Evolutionary conservation across 2,113 vertebrate genomes (phyloP).

Genomic region (Onychorhynchus coronatus): DNA sequence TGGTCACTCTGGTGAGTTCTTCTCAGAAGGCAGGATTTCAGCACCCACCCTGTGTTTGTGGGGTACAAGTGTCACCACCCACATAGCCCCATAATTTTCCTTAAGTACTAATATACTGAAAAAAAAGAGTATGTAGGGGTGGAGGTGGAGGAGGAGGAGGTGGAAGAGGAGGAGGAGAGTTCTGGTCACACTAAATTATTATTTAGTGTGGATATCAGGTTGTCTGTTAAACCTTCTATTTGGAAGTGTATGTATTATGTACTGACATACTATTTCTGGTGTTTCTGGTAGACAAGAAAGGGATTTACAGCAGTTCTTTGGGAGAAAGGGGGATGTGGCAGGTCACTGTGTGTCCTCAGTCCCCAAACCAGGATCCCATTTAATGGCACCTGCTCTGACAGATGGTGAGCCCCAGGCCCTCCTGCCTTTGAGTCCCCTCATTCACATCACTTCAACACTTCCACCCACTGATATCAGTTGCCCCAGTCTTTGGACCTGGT

Average conservation of each 20-base stretch:
- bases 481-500: neutral
- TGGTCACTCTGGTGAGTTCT: neutral
- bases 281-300: neutral
- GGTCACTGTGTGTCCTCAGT: neutral
- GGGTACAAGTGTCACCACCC: neutral
- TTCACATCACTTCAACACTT: neutral
- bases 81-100: neutral
- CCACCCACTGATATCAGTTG: neutral
- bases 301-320: neutral
- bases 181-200: neutral
- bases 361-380: neutral
- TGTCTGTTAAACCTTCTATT: neutral
- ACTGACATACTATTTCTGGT: neutral
- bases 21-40: conserved; percentile 6
- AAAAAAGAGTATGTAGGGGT: neutral
- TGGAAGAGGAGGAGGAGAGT: neutral
- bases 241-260: neutral
- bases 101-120: neutral
- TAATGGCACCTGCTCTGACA: neutral
- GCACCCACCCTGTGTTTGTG: neutral
- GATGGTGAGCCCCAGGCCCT: neutral
- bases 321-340: neutral
- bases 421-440: neutral
- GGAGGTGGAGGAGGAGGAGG: neutral
- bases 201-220: neutral